Base-by-base conservation (phyloP, 2,888 invertebrate species). In the Hecatera dysodea region DNA sequence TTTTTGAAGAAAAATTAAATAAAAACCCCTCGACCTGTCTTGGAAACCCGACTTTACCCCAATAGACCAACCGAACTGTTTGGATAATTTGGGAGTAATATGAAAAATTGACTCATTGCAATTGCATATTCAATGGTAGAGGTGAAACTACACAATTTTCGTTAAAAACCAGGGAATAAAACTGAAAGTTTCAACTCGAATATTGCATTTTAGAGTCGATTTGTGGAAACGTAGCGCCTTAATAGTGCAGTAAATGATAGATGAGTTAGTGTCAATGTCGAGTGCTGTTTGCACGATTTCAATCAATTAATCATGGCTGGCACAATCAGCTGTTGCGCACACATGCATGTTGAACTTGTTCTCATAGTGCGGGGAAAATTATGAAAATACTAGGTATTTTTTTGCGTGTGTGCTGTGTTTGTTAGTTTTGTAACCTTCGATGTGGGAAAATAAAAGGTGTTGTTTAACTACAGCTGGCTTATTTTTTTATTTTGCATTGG, bases 261-360 rank as follows among this genome's bases (percentile, higher is more conserved):
- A 78, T 82, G 73, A 62, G 61, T 46, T 56, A 42, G 60, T 42
- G 52, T 53, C 33, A 24, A 27, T 46, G 63, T 64, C 52, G 63
- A 78, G 74, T 78, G 59, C 33, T 82, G 50, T 78, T 82, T 78
- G 79, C 79, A 61, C 79, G 82, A 67, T 64, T 66, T 15, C 63
- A 78, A 81, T 78, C 79, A 78, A 78, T 78, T 78, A 82, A 78
- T 78, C 78, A 78, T 46, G 48, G 56, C 24, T 72, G 61, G 67
- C 63, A 56, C 60, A 77, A 61, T 56, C 79, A 56, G 24, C 42
- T 46, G 63, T 36, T 39, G 52, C 50, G 27, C 33, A 71, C 29
- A 48, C 24, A 42, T 55, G 65, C 46, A 27, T 70, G 52, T 48
- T 27, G 5, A 22, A 42, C 42, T 56, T 42, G 22, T 17, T 27